Evolutionary conservation across 2,888 invertebrate genomes (phyloP), one percentile per base, ranked within the genome.

Genomic region (Pyrocoelia pectoralis): DNA sequence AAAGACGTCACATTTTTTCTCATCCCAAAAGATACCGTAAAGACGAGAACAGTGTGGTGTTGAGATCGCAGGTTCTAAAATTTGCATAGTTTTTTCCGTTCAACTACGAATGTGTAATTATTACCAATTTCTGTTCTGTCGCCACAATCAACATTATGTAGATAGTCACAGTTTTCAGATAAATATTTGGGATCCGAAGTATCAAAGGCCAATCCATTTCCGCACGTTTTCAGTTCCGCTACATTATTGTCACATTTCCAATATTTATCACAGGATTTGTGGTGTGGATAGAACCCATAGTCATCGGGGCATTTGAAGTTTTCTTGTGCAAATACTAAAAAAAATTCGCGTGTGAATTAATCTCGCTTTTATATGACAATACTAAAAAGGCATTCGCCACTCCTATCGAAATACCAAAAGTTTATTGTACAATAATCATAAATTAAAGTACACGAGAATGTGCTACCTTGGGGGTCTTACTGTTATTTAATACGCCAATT

Each of bases 121-220:
- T n/a, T 79, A 93, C 93, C 95, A 73, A 96, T 85, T 80, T 94
- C 91, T 67, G 90, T 82, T 77, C 96, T 90, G 70, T 94, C 94
- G 51, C 94, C 94, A 79, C 96, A 96, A 74, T 96, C 94, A 48
- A 96, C 95, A 74, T 95, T 95, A 86, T 96, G 95, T 73, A 94
- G 87, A 84, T 96, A 96, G 83, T 96, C 96, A 82, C 96, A 96
- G 86, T 96, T 96, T 82, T 96, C 96, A 62, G 94, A 93, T 77
- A 94, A 85, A 86, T 89, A 95, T 85, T 95, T 95, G 71, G 91
- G 87, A 83, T 96, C 96, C 53, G 89, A 85, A 66, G 94, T 89
- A 80, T 95, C 96, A 82, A 96, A 96, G 58, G 95, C 95, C 67
- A 96, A 87, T 62, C 96, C 96, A 80, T 96, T 96, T 61, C 96